Conservation (phyloP, 2,113 vertebrate genomes). For the Percina caprodes region DNA sequence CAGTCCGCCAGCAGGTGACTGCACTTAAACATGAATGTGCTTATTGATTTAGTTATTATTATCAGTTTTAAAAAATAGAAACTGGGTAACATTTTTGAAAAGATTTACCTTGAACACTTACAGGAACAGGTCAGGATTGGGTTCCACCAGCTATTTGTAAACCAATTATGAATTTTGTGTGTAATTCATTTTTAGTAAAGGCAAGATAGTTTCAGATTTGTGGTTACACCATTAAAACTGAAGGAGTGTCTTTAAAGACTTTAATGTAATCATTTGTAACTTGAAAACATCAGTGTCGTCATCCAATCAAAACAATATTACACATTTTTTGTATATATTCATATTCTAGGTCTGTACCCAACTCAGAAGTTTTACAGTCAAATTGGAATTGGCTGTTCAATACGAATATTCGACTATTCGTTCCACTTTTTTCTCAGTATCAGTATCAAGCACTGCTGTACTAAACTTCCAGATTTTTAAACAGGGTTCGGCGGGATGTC, state of each 20-base stretch:
- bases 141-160: not conserved
- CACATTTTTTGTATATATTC: too few relatives aligned
- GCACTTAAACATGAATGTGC: constrained; percentile 66
- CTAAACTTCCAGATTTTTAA: too few relatives aligned
- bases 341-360: too few relatives aligned
- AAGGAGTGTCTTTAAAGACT: not conserved
- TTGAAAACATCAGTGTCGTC: not conserved
- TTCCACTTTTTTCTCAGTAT: too few relatives aligned
- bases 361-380: too few relatives aligned
- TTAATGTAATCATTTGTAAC: not conserved
- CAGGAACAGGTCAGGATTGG: not conserved
- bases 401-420: too few relatives aligned
- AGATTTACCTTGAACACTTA: not conserved
- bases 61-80: constrained; percentile 29
- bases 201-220: not conserved
- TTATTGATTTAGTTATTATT: constrained; percentile 68
- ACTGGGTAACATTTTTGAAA: not conserved
- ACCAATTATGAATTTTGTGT: not conserved
- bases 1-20: constrained; percentile 22
- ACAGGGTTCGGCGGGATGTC: too few relatives aligned
- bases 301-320: too few relatives aligned
- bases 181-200: not conserved
- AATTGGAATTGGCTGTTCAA: too few relatives aligned
- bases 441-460: too few relatives aligned
- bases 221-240: not conserved